These are phyloP conservation scores for Flexamia atlantica DNA, from an alignment of 2,888 invertebrate genomes.

Conservation along the genomic window DNA sequence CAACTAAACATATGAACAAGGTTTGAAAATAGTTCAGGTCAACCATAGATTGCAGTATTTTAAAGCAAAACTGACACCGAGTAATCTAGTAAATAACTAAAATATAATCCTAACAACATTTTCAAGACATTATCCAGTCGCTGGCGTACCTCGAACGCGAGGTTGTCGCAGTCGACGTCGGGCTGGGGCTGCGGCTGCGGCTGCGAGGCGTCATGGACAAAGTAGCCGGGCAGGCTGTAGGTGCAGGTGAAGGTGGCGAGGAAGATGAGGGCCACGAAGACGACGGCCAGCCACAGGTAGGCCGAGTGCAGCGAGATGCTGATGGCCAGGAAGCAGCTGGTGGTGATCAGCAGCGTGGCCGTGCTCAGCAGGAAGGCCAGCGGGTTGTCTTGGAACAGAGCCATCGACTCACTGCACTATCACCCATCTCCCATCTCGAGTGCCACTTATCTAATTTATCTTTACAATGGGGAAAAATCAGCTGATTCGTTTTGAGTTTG, in stretches of 20 bases:
- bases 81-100: no score
- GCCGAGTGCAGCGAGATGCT: conserved; percentile 50
- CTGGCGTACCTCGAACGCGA: not conserved
- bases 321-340: conserved; percentile 45
- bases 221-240: conserved; percentile 41
- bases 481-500: no score
- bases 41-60: no score
- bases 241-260: conserved; percentile 54
- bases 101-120: no score
- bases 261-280: conserved; percentile 40
- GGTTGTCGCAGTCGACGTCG: no score
- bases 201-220: not conserved
- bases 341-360: conserved; percentile 46
- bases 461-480: not conserved
- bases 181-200: not conserved
- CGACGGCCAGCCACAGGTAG: conserved; percentile 36
- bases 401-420: conserved; percentile 7
- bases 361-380: conserved; percentile 37
- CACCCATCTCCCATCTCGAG: not conserved
- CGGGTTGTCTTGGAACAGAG: conserved; percentile 24
- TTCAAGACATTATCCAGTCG: no score
- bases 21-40: no score
- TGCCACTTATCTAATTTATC: conserved; percentile 16
- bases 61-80: no score
- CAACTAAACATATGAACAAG: no score